Base-by-base conservation (phyloP, 2,888 invertebrate genomes). In the Xanthia icteritia region DNA sequence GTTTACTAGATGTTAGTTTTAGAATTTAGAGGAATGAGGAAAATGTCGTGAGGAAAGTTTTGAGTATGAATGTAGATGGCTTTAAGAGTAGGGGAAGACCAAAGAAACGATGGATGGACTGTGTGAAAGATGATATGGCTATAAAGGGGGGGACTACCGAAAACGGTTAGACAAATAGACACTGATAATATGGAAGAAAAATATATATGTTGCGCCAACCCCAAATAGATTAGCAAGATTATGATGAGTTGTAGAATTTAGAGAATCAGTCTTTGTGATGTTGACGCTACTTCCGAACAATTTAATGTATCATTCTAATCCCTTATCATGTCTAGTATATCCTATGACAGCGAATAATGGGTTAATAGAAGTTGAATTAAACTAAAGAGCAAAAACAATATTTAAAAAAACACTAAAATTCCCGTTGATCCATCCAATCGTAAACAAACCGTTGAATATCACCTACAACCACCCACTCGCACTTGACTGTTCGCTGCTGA, bases 401-500 rank as follows among this genome's bases (percentile, higher is more conserved):
- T 51, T 23, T 2, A 23, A 45, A 27, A 27, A 27, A 27, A 27
- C 42, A 0, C 23, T 1, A 67, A 31, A 61, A 20, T n/a, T n/a
- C 13, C n/a, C 42, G 27, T 9, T 61, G n/a, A 17, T 54, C 11
- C 15, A 31, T 31, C 23, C 17, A 69, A 60, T 42, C 56, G 15
- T 27, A 51, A 5, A 27, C 48, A 61, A 69, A 51, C 42, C 36
- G 36, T 36, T 65, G 27, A 72, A 31, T 66, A 45, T 74, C 42
- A 67, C 36, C 58, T n/a, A 56, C 63, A 56, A 39, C 71, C 68
- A 73, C 69, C 78, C 66, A 83, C 74, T 72, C 63, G 54, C 73
- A 63, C 81, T 84, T 72, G 64, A 45, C 68, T 74, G 79, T 51
- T 69, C 11, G 36, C 39, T 60, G n/a, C 74, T 75, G 83, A 84